Percentiles rank a stretch among this genome's conserved stretches.
Evolutionary conservation across 2,888 invertebrate species (phyloP).

Genomic region (Drosophila flavopinicola): DNA sequence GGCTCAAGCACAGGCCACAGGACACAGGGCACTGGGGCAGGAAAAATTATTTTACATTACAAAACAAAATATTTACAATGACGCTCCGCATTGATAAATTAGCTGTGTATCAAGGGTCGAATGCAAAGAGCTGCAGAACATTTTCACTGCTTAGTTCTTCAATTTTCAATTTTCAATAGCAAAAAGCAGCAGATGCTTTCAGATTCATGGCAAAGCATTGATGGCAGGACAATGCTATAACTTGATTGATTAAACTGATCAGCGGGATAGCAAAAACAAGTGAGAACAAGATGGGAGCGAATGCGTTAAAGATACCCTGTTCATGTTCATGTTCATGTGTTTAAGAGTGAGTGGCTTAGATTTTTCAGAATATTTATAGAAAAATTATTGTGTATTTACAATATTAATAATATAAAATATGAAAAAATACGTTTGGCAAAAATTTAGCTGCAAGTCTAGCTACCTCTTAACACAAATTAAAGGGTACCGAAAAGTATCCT

Average conservation of each 20-base stretch:
- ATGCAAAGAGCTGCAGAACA: constrained; percentile 27
- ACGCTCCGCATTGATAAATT: constrained; percentile 73
- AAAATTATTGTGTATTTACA: too few species aligned
- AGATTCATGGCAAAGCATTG: neutral
- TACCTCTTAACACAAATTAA: too few species aligned
- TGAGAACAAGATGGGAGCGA: too few species aligned
- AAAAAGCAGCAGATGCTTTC: constrained; percentile 20
- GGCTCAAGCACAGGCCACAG: constrained; percentile 10
- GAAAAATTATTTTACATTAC: constrained; percentile 55
- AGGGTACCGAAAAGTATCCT: constrained; percentile 8
- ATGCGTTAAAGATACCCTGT: neutral
- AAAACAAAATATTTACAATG: constrained; percentile 70
- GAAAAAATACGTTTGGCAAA: too few species aligned
- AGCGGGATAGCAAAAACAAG: neutral
- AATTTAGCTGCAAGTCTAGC: too few species aligned
- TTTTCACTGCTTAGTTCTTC: constrained; percentile 36
- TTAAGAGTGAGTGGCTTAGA: too few species aligned
- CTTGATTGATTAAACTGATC: constrained; percentile 39
- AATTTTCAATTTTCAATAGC: constrained; percentile 5
- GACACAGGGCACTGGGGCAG: neutral
- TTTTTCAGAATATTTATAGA: too few species aligned
- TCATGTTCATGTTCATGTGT: too few species aligned
- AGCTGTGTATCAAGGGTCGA: constrained; percentile 45
- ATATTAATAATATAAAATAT: too few species aligned
- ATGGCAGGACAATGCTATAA: neutral